These are phyloP conservation scores for Fabriciana adippe DNA, from an alignment of 2,888 invertebrate genomes.

Conservation along the genomic window DNA sequence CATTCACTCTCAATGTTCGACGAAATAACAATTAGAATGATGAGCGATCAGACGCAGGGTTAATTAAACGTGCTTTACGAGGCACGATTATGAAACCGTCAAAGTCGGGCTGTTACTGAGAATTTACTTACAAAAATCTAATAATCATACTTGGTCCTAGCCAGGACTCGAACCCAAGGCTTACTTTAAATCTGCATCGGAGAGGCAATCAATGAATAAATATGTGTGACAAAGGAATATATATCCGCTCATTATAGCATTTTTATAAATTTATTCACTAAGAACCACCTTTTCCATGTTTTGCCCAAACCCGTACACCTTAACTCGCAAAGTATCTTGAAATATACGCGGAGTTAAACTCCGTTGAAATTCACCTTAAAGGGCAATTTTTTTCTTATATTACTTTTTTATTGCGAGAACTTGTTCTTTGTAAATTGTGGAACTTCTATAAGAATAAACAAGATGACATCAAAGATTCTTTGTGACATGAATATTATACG, in stretches of 20 bases:
- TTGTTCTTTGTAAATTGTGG: conserved; percentile 53
- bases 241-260: conserved; percentile 4
- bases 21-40: no score
- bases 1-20: no score
- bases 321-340: conserved; percentile 69
- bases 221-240: background rate
- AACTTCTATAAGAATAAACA: conserved; percentile 28
- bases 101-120: no score
- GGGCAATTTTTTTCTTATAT: conserved; percentile 60
- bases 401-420: conserved; percentile 49
- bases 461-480: conserved; percentile 3
- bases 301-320: conserved; percentile 67
- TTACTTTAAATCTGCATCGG: no score
- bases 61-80: no score
- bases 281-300: conserved; percentile 50
- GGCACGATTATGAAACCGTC: no score
- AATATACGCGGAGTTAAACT: conserved; percentile 54
- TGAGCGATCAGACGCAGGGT: no score
- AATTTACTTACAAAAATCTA: no score
- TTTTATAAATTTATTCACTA: conserved; percentile 32
- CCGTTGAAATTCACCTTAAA: conserved; percentile 48
- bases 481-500: background rate
- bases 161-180: no score
- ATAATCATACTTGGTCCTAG: no score
- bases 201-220: no score